Percentiles rank a stretch among this genome's conserved stretches.
Evolutionary conservation across 2,113 vertebrate species (phyloP).

Genomic region (Gasterosteus nipponicus): DNA sequence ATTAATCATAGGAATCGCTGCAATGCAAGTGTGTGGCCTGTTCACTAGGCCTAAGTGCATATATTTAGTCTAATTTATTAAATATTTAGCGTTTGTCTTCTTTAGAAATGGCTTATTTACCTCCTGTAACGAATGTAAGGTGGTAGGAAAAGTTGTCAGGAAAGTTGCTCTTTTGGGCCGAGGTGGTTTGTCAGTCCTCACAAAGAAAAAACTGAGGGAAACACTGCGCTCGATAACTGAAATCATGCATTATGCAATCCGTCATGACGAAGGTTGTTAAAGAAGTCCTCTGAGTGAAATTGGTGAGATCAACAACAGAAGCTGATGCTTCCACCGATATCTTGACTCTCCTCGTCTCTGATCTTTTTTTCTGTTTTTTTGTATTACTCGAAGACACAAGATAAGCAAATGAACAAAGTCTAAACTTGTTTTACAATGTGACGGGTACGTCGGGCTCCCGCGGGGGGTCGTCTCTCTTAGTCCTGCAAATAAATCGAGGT

Average conservation of each 20-base stretch:
- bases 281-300: slow-evolving; percentile 21
- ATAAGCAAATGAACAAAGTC: slow-evolving; percentile 66
- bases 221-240: neutral
- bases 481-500: slow-evolving; percentile 70
- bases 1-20: slow-evolving; percentile 12
- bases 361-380: slow-evolving; percentile 15
- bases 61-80: neutral
- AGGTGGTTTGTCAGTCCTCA: neutral
- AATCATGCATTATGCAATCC: slow-evolving; percentile 7
- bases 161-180: neutral
- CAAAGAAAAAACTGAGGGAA: neutral
- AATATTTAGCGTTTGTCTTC: too few species aligned
- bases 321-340: slow-evolving; percentile 13
- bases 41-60: neutral
- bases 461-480: slow-evolving; percentile 52
- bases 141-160: neutral
- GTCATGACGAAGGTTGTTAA: slow-evolving; percentile 10
- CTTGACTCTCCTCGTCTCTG: slow-evolving; percentile 25
- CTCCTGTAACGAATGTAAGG: neutral
- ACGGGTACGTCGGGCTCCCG: slow-evolving; percentile 32
- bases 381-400: slow-evolving; percentile 42
- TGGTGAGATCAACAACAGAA: slow-evolving; percentile 10
- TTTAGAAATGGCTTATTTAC: neutral
- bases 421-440: slow-evolving; percentile 62
- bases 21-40: slow-evolving; percentile 1